Evolutionary conservation across 53 echinoderm and acorn worm species (phyloP).

Genomic region (Apostichopus leukothele): DNA sequence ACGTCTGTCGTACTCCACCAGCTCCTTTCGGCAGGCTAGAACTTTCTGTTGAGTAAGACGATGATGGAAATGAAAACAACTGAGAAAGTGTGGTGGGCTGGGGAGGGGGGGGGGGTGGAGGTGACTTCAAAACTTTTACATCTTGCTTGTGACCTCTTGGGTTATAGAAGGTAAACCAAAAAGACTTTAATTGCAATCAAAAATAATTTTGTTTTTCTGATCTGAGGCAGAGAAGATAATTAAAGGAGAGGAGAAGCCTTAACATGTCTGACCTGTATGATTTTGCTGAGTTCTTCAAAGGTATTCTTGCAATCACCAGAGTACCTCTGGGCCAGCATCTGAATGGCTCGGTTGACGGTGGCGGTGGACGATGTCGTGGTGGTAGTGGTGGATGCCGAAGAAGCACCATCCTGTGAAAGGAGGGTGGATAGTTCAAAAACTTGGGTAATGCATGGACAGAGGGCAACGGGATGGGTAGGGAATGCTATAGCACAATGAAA

Average conservation of each 20-base stretch:
- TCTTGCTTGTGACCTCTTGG: too few relatives aligned
- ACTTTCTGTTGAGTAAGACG: slow-evolving; percentile 71
- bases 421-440: not conserved
- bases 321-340: slow-evolving; percentile 90
- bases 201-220: too few relatives aligned
- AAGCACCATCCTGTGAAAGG: slow-evolving; percentile 25
- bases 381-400: slow-evolving; percentile 13
- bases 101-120: too few relatives aligned
- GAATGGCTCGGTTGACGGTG: slow-evolving; percentile 87
- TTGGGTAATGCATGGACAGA: not conserved
- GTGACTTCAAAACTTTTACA: too few relatives aligned
- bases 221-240: too few relatives aligned
- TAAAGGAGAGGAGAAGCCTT: too few relatives aligned
- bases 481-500: not conserved
- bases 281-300: slow-evolving; percentile 97
- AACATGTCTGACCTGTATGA: slow-evolving; percentile 74
- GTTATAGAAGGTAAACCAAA: too few relatives aligned
- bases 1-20: slow-evolving; percentile 88
- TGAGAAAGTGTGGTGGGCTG: too few relatives aligned
- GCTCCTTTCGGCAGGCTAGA: slow-evolving; percentile 96
- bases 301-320: slow-evolving; percentile 94
- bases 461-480: not conserved
- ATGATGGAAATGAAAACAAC: too few relatives aligned
- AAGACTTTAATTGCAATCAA: too few relatives aligned
- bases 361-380: slow-evolving; percentile 47